Base-by-base conservation (phyloP, 2,797 vertebrate genomes). In the Enteromius mattozi region DNA sequence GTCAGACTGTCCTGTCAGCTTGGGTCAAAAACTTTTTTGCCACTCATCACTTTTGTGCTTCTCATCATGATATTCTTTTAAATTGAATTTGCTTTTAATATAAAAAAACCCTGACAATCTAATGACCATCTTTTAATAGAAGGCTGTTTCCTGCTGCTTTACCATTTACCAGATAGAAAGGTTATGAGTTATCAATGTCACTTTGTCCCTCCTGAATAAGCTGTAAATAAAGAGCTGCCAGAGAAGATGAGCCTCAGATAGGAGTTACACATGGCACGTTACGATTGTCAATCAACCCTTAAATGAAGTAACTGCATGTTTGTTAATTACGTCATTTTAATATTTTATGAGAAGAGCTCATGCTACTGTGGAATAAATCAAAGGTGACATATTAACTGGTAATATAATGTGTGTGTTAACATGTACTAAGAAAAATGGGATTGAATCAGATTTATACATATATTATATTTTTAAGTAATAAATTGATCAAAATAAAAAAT, bases 1-100 rank as follows among this genome's bases (percentile, higher is more conserved):
- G 75, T 78, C 75, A 84, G 9, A 12, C 75, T 35, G 75, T 56
- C 65, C 81, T 56, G 61, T 56, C 35, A 42, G 33, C 37, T 42
- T 66, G n/a, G 72, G 72, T 83, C 72, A 77, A 51, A 77, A 24
- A 83, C 2, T 45, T 35, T 40, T 65, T 12, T 54, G 1, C 30
- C 59, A 30, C 61, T 47, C 12, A 30, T 66, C 19, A 16, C 61
- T 75, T 74, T 30, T 75, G 8, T 19, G 33, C 21, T 14, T 76
- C 16, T 40, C 8, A 17, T 56, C 75, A 17, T 78, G 21, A 37
- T 33, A 40, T 37, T 76, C 16, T 78, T 17, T 30, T 10, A n/a
- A 72, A 74, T 47, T 63, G 3, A 12, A 76, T 76, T 61, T 7
- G 3, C 8, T 83, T 56, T 71, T 70, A 84, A 77, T 37, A 37